Evolutionary conservation across 2,113 vertebrate genomes (phyloP), one percentile per base, ranked within the genome.

Genomic region (Mobula birostris): DNA sequence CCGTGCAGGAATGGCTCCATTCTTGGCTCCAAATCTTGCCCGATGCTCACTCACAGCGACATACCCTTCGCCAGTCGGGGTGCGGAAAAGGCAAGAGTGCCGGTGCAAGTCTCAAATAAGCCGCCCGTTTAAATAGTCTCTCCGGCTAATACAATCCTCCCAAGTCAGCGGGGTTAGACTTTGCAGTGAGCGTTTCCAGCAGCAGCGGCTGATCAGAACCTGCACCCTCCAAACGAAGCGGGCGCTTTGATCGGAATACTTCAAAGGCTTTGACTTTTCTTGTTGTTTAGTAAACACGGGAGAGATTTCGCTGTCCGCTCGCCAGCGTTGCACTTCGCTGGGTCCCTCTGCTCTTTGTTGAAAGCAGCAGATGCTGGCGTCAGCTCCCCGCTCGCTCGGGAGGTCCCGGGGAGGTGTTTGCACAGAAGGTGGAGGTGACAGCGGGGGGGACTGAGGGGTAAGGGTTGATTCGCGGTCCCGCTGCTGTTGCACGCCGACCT

Each of bases 1-100:
- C 96, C 97, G 95, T 97, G 97, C 96, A 98, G 97, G 70, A 97
- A 95, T 58, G 96, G 95, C 94, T 40, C 68, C 90, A 93, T 93
- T 48, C 68, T 74, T 9, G 0, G 14, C 32, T 4, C 15, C 5
- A 17, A 40, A 1, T 15, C 5, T 8, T 12, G 19, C 19, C 66
- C 4, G 90, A 21, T 40, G 11, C 21, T n/a, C 24, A 24, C 85
- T 66, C 68, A 93, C 90, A 72, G 1, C 21, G 21, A 56, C 36
- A 48, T 85, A 24, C 72, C 90, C 32, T 40, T 27, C 68, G 19
- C 66, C 88, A 29, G 56, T 12, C 3, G 1, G 48, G 27, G 3
- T 85, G 48, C 9, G 24, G 5, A 36, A 27, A 19, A 40, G 36
- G 32, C 32, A 17, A 40, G 32, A 15, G n/a, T 32, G n/a, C 29